Base-by-base conservation (phyloP, 2,113 vertebrate genomes). In the Misgurnus mizolepis region DNA sequence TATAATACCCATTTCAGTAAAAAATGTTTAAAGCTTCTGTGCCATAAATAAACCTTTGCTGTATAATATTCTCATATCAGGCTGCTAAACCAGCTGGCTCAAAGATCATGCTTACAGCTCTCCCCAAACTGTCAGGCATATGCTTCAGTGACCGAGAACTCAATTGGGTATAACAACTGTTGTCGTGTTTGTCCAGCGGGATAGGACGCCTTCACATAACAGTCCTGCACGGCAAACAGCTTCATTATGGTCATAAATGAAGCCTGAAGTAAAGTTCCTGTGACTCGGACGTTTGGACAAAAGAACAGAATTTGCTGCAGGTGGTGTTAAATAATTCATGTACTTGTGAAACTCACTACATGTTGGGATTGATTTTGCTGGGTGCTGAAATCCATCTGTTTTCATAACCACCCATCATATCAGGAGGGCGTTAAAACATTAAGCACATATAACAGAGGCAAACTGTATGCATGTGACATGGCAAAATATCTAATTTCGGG, bases 251-350 rank as follows among this genome's bases (percentile, higher is more conserved):
- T 12, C 34, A 7, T 85, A 81, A 83, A 80, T 81, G 62, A 86
- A 83, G 68, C 49, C 43, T 27, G 79, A 81, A 40, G 58, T 65
- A 79, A 73, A 45, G 45, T 78, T 62, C 65, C 69, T 62, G 72
- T 64, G 67, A 74, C 74, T 82, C 62, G 70, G 80, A 78, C 64
- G 74, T 53, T 67, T 78, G 86, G 80, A 87, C 83, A 82, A 79
- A 82, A 82, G 76, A 85, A 83, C 73, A 85, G 69, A 70, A 82
- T 85, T 83, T 85, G 77, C 72, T 87, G 86, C 84, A 85, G 86
- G 86, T 87, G 84, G 65, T 81, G 58, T 80, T 87, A 77, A 85
- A 87, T 87, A 83, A 87, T 87, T 83, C 80, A 87, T 85, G 84
- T 56, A 55, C 77, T 74, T 85, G 55, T 85, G 70, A 78, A 82